Evolutionary conservation across 2,888 invertebrate genomes (phyloP).

Genomic region (Seira ritae): DNA sequence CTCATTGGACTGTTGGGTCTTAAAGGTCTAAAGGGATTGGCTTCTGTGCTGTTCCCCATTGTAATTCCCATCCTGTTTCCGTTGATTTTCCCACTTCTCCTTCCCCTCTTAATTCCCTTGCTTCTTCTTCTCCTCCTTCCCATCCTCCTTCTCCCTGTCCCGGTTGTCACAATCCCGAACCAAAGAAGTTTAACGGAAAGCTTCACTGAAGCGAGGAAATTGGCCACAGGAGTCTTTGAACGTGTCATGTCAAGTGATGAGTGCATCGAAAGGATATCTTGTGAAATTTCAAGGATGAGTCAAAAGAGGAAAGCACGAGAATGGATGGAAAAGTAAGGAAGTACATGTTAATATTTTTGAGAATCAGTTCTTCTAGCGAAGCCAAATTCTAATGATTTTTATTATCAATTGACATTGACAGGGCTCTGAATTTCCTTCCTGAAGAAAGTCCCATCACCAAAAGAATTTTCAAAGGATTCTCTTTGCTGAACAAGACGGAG

Average conservation of each 20-base stretch:
- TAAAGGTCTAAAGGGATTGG: constrained; percentile 59
- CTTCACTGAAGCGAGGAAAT: constrained; percentile 45
- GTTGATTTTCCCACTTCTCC: constrained; percentile 39
- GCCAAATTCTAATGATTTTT: too few species aligned
- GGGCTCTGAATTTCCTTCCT: constrained; percentile 39
- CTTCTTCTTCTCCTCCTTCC: constrained; percentile 34
- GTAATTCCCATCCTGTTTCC: constrained; percentile 45
- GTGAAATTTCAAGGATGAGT: constrained; percentile 57
- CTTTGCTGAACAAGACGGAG: not conserved
- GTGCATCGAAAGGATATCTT: constrained; percentile 63
- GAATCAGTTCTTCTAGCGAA: too few species aligned
- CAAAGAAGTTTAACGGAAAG: constrained; percentile 26
- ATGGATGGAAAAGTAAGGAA: constrained; percentile 56
- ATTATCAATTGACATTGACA: too few species aligned
- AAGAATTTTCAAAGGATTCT: constrained; percentile 42
- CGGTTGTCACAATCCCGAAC: constrained; percentile 31
- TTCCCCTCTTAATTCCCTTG: constrained; percentile 35
- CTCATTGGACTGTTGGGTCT: constrained; percentile 54
- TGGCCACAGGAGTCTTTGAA: constrained; percentile 39
- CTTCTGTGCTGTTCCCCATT: constrained; percentile 38
- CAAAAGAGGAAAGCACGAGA: constrained; percentile 43
- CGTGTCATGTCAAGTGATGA: constrained; percentile 50
- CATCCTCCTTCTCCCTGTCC: constrained; percentile 51
- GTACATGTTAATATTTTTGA: too few species aligned
- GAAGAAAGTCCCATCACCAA: constrained; percentile 45